Conservation (phyloP, 2,797 vertebrate genomes). For the Gorsachius magnificus region DNA sequence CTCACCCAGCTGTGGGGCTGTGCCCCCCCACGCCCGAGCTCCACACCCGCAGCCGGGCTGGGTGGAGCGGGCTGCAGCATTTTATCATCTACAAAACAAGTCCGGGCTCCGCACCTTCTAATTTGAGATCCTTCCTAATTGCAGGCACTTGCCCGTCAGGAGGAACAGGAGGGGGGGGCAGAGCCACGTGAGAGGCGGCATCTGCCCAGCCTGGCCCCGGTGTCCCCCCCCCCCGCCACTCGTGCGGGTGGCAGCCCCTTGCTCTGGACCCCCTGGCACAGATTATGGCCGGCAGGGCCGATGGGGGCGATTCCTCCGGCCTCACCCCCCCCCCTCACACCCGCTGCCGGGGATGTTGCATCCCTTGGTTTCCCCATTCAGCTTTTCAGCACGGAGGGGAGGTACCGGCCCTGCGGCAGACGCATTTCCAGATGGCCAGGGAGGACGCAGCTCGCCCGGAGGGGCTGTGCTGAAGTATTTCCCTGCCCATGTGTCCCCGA, state of each 20-base stretch:
- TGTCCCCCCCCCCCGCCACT: background rate
- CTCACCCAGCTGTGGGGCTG: rapidly evolving
- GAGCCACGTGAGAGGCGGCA: rapidly evolving
- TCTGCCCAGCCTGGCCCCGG: background rate
- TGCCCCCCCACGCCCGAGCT: background rate
- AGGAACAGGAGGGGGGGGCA: background rate
- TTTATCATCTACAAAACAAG: slow-evolving; percentile 32
- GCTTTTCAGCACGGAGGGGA: background rate
- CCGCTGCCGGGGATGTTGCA: rapidly evolving
- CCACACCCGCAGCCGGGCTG: background rate
- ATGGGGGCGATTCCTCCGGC: background rate
- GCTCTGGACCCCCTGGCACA: background rate
- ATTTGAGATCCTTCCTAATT: slow-evolving; percentile 37
- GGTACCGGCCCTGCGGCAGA: background rate
- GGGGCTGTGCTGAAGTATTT: background rate
- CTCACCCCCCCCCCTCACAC: background rate
- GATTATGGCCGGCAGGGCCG: rapidly evolving
- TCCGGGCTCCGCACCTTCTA: background rate
- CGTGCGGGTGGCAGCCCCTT: background rate
- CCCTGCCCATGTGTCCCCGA: rapidly evolving
- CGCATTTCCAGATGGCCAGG: rapidly evolving
- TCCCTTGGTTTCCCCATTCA: rapidly evolving
- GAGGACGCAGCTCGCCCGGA: background rate
- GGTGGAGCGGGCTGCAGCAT: background rate
- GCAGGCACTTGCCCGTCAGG: background rate